A percentile compares a stretch with the other conserved stretches of the same genome.
phyloP scores from a whole-genome alignment of 2,888 invertebrate genomes.

The Hirtodrosophila duncani region DNA sequence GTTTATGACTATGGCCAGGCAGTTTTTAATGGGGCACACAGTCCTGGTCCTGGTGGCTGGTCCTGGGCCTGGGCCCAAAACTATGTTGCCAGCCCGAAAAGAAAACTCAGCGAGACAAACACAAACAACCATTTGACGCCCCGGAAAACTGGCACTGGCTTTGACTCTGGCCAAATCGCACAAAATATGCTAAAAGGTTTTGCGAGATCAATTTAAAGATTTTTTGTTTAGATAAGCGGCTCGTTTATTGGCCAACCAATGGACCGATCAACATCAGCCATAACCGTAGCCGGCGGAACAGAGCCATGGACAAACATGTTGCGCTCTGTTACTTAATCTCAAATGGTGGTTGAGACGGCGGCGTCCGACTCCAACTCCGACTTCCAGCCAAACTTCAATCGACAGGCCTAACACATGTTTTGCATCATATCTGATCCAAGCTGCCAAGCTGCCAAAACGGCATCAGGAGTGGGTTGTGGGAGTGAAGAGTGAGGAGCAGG shows the following conservation, averaged over 20 bases:
- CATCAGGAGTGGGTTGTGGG: constrained; percentile 5
- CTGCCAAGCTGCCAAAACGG: constrained; percentile 48
- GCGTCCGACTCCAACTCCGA: constrained; percentile 30
- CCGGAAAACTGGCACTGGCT: constrained; percentile 50
- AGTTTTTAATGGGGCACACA: constrained; percentile 62
- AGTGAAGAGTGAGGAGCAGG: constrained; percentile 10
- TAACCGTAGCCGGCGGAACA: constrained; percentile 1
- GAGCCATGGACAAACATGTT: constrained; percentile 12
- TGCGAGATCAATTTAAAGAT: constrained; percentile 71
- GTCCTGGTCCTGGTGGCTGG: constrained; percentile 1
- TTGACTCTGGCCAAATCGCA: constrained; percentile 71
- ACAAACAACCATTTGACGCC: constrained; percentile 41
- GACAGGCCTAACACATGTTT: constrained; percentile 67
- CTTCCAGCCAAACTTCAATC: constrained; percentile 28
- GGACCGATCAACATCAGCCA: constrained; percentile 23
- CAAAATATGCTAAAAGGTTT: constrained; percentile 75
- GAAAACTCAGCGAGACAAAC: constrained; percentile 7
- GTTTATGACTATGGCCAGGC: constrained; percentile 70
- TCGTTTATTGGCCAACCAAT: constrained; percentile 67
- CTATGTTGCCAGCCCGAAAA: constrained; percentile 16
- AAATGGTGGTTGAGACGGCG: constrained; percentile 59
- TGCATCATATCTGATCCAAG: constrained; percentile 57
- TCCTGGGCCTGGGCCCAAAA: no score
- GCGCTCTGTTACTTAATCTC: constrained; percentile 65
- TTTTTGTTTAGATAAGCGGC: constrained; percentile 66